phyloP scores from a whole-genome alignment of 2,888 invertebrate genomes.

The Poecilobothrus nobilitatus region DNA sequence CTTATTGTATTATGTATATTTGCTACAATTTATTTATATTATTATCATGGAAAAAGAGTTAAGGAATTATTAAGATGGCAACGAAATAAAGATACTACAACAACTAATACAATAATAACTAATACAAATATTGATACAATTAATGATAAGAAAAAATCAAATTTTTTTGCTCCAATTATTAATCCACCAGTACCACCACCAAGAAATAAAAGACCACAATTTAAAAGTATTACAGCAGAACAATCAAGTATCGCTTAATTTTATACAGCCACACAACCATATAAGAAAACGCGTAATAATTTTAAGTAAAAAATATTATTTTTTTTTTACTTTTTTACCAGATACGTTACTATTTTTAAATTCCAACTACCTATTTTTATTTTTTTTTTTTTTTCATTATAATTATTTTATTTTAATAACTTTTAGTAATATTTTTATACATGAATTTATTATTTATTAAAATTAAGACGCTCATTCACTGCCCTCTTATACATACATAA shows the following conservation, averaged over 20 bases:
- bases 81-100: constrained; percentile 25
- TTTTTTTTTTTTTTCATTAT: not conserved
- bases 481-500: not conserved
- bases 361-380: not conserved
- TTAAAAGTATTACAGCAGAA: constrained; percentile 32
- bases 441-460: constrained; percentile 2
- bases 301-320: not conserved
- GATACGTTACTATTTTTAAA: not conserved
- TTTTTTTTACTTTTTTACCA: not conserved
- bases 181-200: constrained; percentile 35
- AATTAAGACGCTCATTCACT: not conserved
- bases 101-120: not conserved
- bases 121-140: constrained; percentile 13
- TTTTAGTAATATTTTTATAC: not conserved
- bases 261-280: not conserved
- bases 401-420: not conserved
- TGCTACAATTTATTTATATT: constrained; percentile 63
- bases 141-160: constrained; percentile 16
- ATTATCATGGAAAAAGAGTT: constrained; percentile 62
- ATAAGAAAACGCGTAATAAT: not conserved
- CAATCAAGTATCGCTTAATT: constrained; percentile 32
- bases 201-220: constrained; percentile 34
- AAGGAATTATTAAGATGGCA: constrained; percentile 54
- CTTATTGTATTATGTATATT: constrained; percentile 57
- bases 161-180: constrained; percentile 15